Conservation (phyloP, 2,888 invertebrate species). For the Gastrophysa polygoni region DNA sequence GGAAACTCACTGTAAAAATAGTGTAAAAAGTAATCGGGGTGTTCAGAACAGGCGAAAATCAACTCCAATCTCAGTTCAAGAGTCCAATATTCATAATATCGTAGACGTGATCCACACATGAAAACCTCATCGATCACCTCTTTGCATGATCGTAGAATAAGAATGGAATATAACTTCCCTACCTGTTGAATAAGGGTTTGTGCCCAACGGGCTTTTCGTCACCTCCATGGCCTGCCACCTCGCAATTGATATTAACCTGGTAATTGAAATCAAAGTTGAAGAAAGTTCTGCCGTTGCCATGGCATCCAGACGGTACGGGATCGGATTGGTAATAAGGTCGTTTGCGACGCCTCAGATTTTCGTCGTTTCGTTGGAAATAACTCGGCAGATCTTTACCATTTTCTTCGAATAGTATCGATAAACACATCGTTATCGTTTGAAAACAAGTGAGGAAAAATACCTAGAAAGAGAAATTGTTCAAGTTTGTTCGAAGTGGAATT, state of each 20-base stretch:
- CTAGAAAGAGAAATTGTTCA: background rate
- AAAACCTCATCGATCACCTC: too few species aligned
- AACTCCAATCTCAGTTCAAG: too few species aligned
- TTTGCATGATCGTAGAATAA: too few species aligned
- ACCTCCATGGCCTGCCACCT: conserved; percentile 31
- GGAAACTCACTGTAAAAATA: too few species aligned
- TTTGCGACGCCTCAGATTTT: conserved; percentile 10
- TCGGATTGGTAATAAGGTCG: conserved; percentile 7
- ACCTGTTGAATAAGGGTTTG: background rate
- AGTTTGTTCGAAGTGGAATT: too few species aligned
- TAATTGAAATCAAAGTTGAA: conserved; percentile 47
- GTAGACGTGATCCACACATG: too few species aligned
- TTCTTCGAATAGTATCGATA: conserved; percentile 17
- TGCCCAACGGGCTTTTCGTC: conserved; percentile 5
- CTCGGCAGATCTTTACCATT: conserved; percentile 24
- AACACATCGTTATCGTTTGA: conserved; percentile 6
- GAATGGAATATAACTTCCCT: background rate
- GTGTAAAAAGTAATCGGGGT: too few species aligned
- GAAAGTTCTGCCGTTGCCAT: conserved; percentile 44
- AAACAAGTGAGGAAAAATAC: background rate
- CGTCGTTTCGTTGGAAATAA: conserved; percentile 12
- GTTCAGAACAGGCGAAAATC: too few species aligned
- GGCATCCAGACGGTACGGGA: conserved; percentile 28
- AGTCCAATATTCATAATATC: too few species aligned
- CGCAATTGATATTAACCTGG: conserved; percentile 46